Evolutionary conservation across 2,888 invertebrate genomes (phyloP), one percentile per base, ranked within the genome.

Genomic region (Bellardia bayeri): DNA sequence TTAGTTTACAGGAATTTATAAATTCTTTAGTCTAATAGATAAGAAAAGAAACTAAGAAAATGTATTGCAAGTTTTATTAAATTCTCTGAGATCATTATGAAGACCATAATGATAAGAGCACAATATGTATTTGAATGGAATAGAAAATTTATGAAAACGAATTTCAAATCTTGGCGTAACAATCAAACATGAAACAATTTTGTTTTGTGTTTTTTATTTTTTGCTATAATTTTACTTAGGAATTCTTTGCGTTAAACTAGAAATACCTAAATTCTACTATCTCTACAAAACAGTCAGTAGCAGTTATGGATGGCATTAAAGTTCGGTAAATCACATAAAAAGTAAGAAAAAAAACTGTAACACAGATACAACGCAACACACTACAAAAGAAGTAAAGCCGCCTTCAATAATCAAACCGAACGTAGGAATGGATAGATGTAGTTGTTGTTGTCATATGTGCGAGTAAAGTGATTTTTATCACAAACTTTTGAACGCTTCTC

Each of bases 401-500:
- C 84, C 74, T 85, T 82, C 81, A 78, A 49, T 84, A 76, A 82
- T 69, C 82, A 68, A 68, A 58, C n/a, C 58, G 16, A 71, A 42
- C 11, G 6, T 63, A 63, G 6, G 6, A 56, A 56, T 64, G 13
- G 1, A n/a, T 42, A 7, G 45, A 82, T 30, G 51, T 40, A 16
- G 16, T 68, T 49, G 14, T 68, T 82, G 81, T 68, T 84, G 75
- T 86, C 80, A 80, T 80, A 71, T 84, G 69, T 63, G 68, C 72
- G 74, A 81, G 78, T 69, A 82, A 85, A 87, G 74, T 85, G 87
- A 81, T 87, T 87, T 74, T 85, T 85, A 82, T 87, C 85, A 75
- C 54, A 64, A 54, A 63, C 40, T 85, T 81, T 45, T 82, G 61
- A 87, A 85, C 84, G 79, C 14, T 64, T n/a, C 71, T 64, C 71